A percentile compares a stretch with the other conserved stretches of the same genome.
phyloP scores from a whole-genome alignment of 2,888 invertebrate genomes.

The Muscina levida region DNA sequence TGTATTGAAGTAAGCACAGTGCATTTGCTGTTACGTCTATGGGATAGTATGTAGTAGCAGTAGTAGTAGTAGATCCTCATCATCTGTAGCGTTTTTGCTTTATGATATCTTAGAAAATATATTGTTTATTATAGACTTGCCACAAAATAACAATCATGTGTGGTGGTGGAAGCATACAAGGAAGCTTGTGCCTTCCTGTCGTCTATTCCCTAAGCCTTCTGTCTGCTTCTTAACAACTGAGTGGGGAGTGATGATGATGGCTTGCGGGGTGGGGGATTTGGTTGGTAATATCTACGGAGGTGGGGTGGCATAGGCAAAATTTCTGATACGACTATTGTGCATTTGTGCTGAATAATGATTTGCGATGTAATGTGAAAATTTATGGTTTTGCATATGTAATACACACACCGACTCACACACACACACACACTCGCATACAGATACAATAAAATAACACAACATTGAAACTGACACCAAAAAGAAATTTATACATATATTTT shows the following conservation, averaged over 20 bases:
- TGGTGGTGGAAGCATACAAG: neutral
- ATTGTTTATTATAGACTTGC: constrained; percentile 52
- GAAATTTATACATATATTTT: constrained; percentile 41
- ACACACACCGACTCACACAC: constrained; percentile 19
- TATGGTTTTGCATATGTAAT: constrained; percentile 68
- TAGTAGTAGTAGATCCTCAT: constrained; percentile 38
- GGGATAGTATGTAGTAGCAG: neutral
- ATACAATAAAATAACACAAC: constrained; percentile 42
- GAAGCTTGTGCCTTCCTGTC: neutral
- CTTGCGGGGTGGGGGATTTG: neutral
- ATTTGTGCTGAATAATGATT: constrained; percentile 69
- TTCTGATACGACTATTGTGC: constrained; percentile 54
- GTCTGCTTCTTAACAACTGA: neutral
- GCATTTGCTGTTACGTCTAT: neutral
- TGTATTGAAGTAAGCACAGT: neutral
- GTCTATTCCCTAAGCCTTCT: neutral
- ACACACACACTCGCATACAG: constrained; percentile 33
- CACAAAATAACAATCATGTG: constrained; percentile 42
- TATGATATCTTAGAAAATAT: constrained; percentile 39
- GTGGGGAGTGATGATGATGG: neutral
- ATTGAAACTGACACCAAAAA: constrained; percentile 61
- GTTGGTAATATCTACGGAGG: neutral
- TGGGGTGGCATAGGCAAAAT: constrained; percentile 6
- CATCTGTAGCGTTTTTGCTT: constrained; percentile 20
- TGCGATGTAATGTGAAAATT: constrained; percentile 69